Base-by-base conservation (phyloP, 1,140 invertebrate genomes). In the Microplitis mediator region DNA sequence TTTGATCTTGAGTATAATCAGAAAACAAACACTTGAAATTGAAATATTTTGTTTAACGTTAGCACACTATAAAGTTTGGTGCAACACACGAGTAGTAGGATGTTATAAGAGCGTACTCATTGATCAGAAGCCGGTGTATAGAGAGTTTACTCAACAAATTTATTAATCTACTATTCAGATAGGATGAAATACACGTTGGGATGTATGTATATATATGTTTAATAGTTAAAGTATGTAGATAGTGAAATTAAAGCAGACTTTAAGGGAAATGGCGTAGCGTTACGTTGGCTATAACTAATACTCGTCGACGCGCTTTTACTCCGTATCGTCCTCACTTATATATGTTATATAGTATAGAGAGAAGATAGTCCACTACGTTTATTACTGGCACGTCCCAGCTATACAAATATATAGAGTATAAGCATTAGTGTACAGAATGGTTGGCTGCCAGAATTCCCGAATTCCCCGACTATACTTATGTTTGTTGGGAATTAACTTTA, bases 301-400 rank as follows among this genome's bases (percentile, higher is more conserved):
- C 58, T 45, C 69, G 39, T 36, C 32, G 34, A 45, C 39, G 39
- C 39, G 39, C 39, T 45, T 45, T 45, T 45, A 45, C 8, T 45
- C 39, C 32, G 63, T 52, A n/a, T 72, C 62, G 45, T 71, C 69
- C 31, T 23, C 23, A 62, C 61, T 63, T 63, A 34, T 65, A 39
- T 72, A 6, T 39, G 13, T 35, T 5, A 35, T 14, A 9, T 61
- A n/a, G 45, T 14, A 71, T 36, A 61, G 61, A 54, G 51, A 64
- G 69, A 45, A 68, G 65, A 45, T 63, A 50, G 74, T 68, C 66
- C 39, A 52, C 66, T 70, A 75, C 71, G 73, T 75, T 75, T 75
- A 75, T 75, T 75, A 73, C 74, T 75, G 74, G 74, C 74, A 14
- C 71, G 66, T 73, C 68, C 65, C 71, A 45, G 45, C 63, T 66